These are phyloP conservation scores for Drosophila eugracilis DNA, from an alignment of 1,140 invertebrate species.

Conservation along the genomic window DNA sequence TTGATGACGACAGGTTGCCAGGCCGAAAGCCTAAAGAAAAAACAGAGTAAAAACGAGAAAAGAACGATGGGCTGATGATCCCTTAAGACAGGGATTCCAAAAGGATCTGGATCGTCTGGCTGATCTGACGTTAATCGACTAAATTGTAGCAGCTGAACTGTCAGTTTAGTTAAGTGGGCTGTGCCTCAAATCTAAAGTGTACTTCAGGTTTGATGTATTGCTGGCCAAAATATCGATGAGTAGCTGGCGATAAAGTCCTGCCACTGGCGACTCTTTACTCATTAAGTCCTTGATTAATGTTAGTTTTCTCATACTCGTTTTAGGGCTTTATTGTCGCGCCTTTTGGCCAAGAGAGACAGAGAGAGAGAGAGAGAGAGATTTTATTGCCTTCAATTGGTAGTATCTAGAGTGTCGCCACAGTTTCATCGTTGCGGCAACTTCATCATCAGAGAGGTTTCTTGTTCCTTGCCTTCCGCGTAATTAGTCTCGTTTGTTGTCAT, in stretches of 20 bases:
- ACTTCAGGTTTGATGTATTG: conserved; percentile 64
- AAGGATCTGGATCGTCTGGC: conserved; percentile 39
- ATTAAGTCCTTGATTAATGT: conserved; percentile 73
- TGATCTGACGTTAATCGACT: conserved; percentile 79
- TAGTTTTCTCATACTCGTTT: conserved; percentile 48
- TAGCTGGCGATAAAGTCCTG: conserved; percentile 41
- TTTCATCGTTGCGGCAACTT: conserved; percentile 26
- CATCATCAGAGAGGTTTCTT: conserved; percentile 38
- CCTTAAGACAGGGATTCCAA: conserved; percentile 22
- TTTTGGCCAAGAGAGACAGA: conserved; percentile 46
- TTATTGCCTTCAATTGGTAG: conserved; percentile 73
- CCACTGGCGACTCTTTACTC: conserved; percentile 17
- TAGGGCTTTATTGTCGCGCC: conserved; percentile 50
- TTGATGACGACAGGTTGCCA: conserved; percentile 83
- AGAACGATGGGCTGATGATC: conserved; percentile 50
- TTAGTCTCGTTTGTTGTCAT: conserved; percentile 75
- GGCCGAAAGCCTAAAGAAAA: not conserved
- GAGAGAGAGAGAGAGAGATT: no score
- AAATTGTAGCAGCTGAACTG: conserved; percentile 83
- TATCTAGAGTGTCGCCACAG: conserved; percentile 12
- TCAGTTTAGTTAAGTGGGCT: conserved; percentile 77
- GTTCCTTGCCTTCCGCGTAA: conserved; percentile 45
- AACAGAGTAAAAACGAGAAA: not conserved
- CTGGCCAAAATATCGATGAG: conserved; percentile 62
- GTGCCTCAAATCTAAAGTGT: conserved; percentile 48